phyloP scores from a whole-genome alignment of 2,113 vertebrate species.

The Uria aalge region DNA sequence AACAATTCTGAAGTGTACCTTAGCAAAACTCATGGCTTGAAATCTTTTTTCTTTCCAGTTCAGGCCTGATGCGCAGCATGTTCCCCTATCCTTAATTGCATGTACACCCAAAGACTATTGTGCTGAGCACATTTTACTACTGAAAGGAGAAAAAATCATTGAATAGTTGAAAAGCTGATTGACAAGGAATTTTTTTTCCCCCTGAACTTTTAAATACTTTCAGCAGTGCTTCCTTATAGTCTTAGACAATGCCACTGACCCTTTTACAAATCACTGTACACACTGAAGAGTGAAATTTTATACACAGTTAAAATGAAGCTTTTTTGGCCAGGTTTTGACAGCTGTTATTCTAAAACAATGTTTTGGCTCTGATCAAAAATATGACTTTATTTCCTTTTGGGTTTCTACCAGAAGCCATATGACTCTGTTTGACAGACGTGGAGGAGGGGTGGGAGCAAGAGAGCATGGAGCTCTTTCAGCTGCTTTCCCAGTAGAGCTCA shows the following conservation, averaged over 20 bases:
- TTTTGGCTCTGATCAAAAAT: constrained; percentile 58
- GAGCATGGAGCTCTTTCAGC: background rate
- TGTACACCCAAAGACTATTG: background rate
- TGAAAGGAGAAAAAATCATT: background rate
- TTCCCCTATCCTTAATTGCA: background rate
- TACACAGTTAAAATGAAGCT: constrained; percentile 7
- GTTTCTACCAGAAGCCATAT: constrained; percentile 43
- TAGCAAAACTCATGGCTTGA: background rate
- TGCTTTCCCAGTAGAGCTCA: background rate
- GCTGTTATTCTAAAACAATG: constrained; percentile 62
- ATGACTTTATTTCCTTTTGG: constrained; percentile 66
- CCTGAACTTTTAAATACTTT: constrained; percentile 15
- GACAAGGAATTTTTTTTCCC: background rate
- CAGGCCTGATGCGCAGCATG: background rate
- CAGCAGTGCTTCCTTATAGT: constrained; percentile 16
- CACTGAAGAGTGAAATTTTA: constrained; percentile 18
- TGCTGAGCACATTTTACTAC: background rate
- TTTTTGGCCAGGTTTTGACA: constrained; percentile 51
- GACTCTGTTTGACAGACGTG: background rate
- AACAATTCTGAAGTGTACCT: constrained; percentile 31
- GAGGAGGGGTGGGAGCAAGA: background rate
- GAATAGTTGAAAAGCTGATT: constrained; percentile 23
- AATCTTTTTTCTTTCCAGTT: background rate
- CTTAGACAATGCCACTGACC: constrained; percentile 9
- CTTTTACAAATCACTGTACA: constrained; percentile 20